These are phyloP conservation scores for Mystacides longicornis DNA, from an alignment of 2,888 invertebrate species.

Conservation along the genomic window DNA sequence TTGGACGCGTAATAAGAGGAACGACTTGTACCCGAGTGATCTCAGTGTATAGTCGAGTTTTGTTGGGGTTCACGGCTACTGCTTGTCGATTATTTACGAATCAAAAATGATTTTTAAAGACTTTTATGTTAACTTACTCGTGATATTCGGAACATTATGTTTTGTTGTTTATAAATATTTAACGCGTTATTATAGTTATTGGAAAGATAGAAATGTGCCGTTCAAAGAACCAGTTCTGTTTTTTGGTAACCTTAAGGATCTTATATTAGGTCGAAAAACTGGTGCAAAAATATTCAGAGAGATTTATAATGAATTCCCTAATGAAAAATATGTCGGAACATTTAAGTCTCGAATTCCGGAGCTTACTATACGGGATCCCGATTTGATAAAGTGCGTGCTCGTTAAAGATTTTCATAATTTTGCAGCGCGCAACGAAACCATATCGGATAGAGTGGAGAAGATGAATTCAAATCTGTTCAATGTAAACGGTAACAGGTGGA, in stretches of 20 bases:
- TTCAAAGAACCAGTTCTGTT: conserved; percentile 31
- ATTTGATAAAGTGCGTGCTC: conserved; percentile 34
- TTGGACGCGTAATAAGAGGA: too few species aligned
- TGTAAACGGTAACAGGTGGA: conserved; percentile 34
- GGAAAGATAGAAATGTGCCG: conserved; percentile 32
- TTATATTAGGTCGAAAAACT: conserved; percentile 28
- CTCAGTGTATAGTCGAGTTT: too few species aligned
- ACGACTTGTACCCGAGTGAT: too few species aligned
- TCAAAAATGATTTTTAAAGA: too few species aligned
- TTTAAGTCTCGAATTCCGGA: conserved; percentile 33
- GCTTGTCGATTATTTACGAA: too few species aligned
- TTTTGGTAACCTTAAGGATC: conserved; percentile 33
- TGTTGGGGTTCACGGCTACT: too few species aligned
- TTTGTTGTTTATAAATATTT: conserved; percentile 28
- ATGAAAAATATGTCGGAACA: conserved; percentile 35
- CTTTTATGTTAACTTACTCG: too few species aligned
- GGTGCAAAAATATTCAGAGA: conserved; percentile 28
- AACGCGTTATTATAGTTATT: conserved; percentile 33
- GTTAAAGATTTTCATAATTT: conserved; percentile 36
- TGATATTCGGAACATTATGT: too few species aligned
- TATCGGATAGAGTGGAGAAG: conserved; percentile 30
- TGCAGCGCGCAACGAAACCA: conserved; percentile 32
- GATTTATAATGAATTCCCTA: conserved; percentile 31
- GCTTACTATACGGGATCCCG: conserved; percentile 34
- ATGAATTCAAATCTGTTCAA: conserved; percentile 35